Evolutionary conservation across 2,113 vertebrate genomes (phyloP).

Genomic region (Dendrocopos noguchii): DNA sequence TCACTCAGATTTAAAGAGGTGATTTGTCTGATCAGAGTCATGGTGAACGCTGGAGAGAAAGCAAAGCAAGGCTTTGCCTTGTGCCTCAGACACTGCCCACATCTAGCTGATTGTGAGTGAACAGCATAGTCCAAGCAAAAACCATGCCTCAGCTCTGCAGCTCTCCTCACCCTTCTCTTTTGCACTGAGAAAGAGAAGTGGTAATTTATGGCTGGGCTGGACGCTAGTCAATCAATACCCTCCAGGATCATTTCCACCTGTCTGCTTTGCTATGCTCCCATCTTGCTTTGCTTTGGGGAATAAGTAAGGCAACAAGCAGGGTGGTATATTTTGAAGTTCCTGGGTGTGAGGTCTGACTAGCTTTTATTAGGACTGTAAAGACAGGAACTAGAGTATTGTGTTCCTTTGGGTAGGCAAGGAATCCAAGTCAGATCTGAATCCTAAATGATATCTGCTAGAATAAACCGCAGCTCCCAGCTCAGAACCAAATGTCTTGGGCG

Average conservation of each 20-base stretch:
- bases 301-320: neutral
- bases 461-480: neutral
- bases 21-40: neutral
- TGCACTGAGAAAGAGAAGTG: neutral
- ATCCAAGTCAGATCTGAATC: neutral
- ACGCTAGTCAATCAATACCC: neutral
- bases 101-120: neutral
- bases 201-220: constrained; percentile 6
- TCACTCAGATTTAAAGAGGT: neutral
- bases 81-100: neutral
- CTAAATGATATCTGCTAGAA: neutral
- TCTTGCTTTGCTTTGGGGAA: neutral
- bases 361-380: neutral
- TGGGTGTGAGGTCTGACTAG: neutral
- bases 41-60: neutral
- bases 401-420: neutral
- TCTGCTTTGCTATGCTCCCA: neutral
- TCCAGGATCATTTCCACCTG: neutral
- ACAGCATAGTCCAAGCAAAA: neutral
- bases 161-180: neutral
- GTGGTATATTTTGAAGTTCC: neutral
- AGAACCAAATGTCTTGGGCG: neutral
- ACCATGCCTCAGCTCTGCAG: neutral
- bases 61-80: neutral
- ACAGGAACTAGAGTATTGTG: neutral